Base-by-base conservation (phyloP, 2,888 invertebrate species). In the Yponomeuta evonymella region DNA sequence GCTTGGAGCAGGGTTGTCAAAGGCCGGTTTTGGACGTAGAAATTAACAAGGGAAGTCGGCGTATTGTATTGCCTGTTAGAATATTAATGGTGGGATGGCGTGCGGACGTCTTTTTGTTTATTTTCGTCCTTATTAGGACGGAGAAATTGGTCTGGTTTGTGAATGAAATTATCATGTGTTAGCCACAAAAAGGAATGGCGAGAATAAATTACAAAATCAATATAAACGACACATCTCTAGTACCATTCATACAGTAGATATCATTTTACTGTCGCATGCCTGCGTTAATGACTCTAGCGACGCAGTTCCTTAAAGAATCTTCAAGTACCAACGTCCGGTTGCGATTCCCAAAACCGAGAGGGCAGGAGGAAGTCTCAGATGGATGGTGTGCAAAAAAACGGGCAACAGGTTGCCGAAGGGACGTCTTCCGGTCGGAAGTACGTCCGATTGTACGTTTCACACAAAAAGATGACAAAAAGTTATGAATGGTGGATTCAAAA, bases 391-490 rank as follows among this genome's bases (percentile, higher is more conserved):
- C 51, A 58, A 58, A 58, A 51, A 58, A 58, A 90, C 87, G 88
- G 79, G 77, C 77, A 86, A 89, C 91, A 91, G 90, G 90, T 92
- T 90, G 86, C 82, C 87, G 83, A 88, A 88, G 85, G 84, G 82
- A 78, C 79, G 85, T 76, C 85, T 90, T 91, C 91, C 90, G 89
- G 89, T 87, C 89, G 91, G 91, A 92, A 92, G 91, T 90, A 81
- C 80, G 83, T 85, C 86, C 83, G 86, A 84, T 88, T 87, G 89
- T 88, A 86, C 85, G 86, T 86, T 83, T 78, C 73, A 74, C 70
- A 72, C 72, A 51, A 70, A 70, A 67, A 70, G 48, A 6, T 43
- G 0, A 43, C 11, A 43, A 81, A 78, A 73, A 77, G 79, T 84
- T 81, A 85, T 86, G 86, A 83, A 82, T 58, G 51, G 51, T 58